Base-by-base conservation (phyloP, 2,888 invertebrate species). In the Dendrolimus pini region DNA sequence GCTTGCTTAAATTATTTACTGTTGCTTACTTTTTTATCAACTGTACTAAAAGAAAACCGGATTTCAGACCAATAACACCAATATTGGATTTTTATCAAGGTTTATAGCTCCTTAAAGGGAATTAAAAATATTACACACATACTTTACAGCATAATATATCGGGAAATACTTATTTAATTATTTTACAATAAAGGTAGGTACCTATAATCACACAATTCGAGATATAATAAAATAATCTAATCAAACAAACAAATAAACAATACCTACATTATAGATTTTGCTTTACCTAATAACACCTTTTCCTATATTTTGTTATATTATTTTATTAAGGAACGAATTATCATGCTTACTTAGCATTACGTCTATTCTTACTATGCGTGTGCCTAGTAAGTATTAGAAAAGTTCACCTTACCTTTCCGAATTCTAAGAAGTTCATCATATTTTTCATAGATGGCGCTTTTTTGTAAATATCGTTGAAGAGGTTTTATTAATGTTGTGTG, bases 391-490 rank as follows among this genome's bases (percentile, higher is more conserved):
- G 30, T 30, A 30, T 30, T 30, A 30, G 30, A 30, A 59, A 61
- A 60, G 60, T 56, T 55, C 8, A 18, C 30, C 57, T 30, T 18
- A 58, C 55, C 55, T 58, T 54, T 47, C 58, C 30, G 53, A 30
- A 59, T 59, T 12, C 55, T 54, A 62, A 59, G 58, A 60, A 67
- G 69, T 69, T 69, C 65, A 57, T 9, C 52, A 41, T 18, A 54
- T 18, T 14, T 14, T 13, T n/a, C 64, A 66, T 41, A 69, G 69
- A 69, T 68, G 69, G 68, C 69, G 67, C 62, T 65, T 30, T 62
- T 57, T 14, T 55, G 54, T 41, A 47, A 47, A 41, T 7, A 3
- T n/a, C n/a, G 6, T 30, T 30, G 30, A 30, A 18, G 2, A 18
- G 30, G 3, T 30, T 30, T 30, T 30, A 18, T 30, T 30, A 3